Conservation (phyloP, 1,140 invertebrate genomes). For the Sinonovacula constricta region DNA sequence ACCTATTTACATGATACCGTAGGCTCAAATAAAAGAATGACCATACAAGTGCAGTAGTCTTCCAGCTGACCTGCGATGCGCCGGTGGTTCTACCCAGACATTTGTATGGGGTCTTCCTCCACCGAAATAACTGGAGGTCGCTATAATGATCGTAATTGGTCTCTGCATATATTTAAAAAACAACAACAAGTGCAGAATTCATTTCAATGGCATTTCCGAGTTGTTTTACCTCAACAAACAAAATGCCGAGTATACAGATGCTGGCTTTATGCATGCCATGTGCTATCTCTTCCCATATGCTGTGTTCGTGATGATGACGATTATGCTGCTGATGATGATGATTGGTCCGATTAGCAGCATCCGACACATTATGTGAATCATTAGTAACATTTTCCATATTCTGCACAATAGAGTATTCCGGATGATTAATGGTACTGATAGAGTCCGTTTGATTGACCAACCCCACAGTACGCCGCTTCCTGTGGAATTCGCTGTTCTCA, state of each 20-base stretch:
- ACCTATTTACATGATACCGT: too few relatives aligned
- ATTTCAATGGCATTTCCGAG: too few relatives aligned
- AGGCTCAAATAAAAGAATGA: not conserved
- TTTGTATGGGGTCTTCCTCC: too few relatives aligned
- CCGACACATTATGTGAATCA: too few relatives aligned
- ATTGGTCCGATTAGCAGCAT: too few relatives aligned
- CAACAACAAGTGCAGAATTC: not conserved
- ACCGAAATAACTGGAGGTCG: too few relatives aligned
- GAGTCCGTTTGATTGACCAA: not conserved
- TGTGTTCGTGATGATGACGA: slow-evolving; percentile 42
- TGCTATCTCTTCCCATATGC: slow-evolving; percentile 59
- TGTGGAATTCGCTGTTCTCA: not conserved
- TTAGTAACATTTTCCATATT: too few relatives aligned
- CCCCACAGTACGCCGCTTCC: not conserved
- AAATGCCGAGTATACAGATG: slow-evolving; percentile 62
- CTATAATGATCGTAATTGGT: too few relatives aligned
- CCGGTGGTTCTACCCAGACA: too few relatives aligned
- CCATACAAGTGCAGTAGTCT: not conserved
- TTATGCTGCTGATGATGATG: too few relatives aligned
- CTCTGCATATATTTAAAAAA: not conserved
- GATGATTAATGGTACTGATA: not conserved
- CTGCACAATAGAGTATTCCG: not conserved
- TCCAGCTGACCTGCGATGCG: too few relatives aligned
- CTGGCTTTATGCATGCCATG: slow-evolving; percentile 66
- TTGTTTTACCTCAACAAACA: slow-evolving; percentile 61